Conservation (phyloP, 2,797 vertebrate genomes). For the Xenentodon cancila region DNA sequence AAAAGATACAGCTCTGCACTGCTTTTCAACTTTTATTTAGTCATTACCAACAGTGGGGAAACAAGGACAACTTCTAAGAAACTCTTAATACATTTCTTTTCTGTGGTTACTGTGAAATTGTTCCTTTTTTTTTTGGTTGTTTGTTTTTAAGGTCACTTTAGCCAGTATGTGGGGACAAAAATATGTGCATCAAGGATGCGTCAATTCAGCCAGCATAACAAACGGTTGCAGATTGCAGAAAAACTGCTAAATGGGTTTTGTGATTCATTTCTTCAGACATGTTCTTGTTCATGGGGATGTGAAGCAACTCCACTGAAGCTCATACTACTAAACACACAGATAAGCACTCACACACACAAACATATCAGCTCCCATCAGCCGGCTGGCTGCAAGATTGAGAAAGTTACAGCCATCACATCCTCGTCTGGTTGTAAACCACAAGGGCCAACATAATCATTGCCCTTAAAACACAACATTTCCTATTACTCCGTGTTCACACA, state of each 20-base stretch:
- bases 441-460: constrained; percentile 61
- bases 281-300: constrained; percentile 10
- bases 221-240: constrained; percentile 1
- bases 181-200: too few relatives aligned
- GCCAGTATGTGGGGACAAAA: too few relatives aligned
- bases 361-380: constrained; percentile 28
- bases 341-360: constrained; percentile 21
- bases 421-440: constrained; percentile 66
- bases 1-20: too few relatives aligned
- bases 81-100: too few relatives aligned
- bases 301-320: constrained; percentile 19
- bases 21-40: too few relatives aligned
- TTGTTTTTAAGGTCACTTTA: too few relatives aligned
- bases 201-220: constrained; percentile 6
- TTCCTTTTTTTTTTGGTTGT: too few relatives aligned
- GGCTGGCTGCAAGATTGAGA: constrained; percentile 50
- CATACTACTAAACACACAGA: constrained; percentile 36
- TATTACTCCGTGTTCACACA: constrained; percentile 38
- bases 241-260: not conserved
- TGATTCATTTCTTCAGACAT: constrained; percentile 21
- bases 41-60: too few relatives aligned
- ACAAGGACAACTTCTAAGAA: too few relatives aligned
- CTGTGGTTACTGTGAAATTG: too few relatives aligned
- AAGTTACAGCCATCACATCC: constrained; percentile 58
- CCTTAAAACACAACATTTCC: constrained; percentile 63